Percentiles rank a stretch among this genome's conserved stretches.
These are phyloP conservation scores for Drosophila serrata DNA, from an alignment of 1,140 invertebrate genomes.

Conservation along the genomic window DNA sequence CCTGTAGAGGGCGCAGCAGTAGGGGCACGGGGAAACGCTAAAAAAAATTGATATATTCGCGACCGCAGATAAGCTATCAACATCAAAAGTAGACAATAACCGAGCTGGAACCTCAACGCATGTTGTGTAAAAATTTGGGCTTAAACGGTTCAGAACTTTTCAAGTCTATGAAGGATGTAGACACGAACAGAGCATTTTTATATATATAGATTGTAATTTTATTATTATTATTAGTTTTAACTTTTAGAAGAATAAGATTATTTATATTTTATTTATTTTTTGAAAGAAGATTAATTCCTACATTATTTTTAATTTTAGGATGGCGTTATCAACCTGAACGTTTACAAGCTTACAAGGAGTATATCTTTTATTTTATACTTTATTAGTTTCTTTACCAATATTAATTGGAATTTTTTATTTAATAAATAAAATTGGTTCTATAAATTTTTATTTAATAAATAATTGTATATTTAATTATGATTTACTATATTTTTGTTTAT, in stretches of 20 bases:
- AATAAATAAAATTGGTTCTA: conserved; percentile 81
- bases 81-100: too few relatives aligned
- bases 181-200: too few relatives aligned
- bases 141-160: too few relatives aligned
- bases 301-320: conserved; percentile 85
- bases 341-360: conserved; percentile 87
- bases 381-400: conserved; percentile 88
- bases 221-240: conserved; percentile 87
- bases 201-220: conserved; percentile 86
- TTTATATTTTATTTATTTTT: conserved; percentile 86
- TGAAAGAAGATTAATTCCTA: conserved; percentile 5
- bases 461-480: conserved; percentile 85
- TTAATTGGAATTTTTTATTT: conserved; percentile 87
- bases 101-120: too few relatives aligned
- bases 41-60: too few relatives aligned
- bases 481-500: conserved; percentile 86
- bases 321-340: conserved; percentile 89
- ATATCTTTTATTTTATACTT: conserved; percentile 89
- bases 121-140: too few relatives aligned
- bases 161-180: too few relatives aligned
- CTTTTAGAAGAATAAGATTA: conserved; percentile 87
- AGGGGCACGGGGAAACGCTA: too few relatives aligned
- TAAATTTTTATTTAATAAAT: conserved; percentile 86
- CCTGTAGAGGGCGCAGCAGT: too few relatives aligned
- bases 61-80: too few relatives aligned